Conservation (phyloP, 1,140 invertebrate genomes). For the Gonioctena quinquepunctata region DNA sequence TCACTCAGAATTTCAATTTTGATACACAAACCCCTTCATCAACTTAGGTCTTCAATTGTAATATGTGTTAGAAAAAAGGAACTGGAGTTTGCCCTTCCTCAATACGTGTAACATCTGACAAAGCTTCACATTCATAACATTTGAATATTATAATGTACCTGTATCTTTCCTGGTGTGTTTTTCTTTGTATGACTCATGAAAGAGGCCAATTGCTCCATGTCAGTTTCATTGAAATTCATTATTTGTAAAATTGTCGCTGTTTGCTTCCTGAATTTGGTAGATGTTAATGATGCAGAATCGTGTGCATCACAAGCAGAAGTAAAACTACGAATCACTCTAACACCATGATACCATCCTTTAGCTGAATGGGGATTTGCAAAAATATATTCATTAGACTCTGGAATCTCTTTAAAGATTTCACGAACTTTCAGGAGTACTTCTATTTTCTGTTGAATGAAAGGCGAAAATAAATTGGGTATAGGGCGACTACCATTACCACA, state of each 20-base stretch:
- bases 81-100: no score
- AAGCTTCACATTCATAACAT: no score
- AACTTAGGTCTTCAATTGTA: no score
- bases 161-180: background rate
- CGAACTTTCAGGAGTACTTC: background rate
- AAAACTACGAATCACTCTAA: slow-evolving; percentile 16
- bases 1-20: no score
- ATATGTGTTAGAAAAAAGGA: no score
- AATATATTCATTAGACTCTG: background rate
- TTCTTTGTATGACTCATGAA: slow-evolving; percentile 40
- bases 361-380: slow-evolving; percentile 5
- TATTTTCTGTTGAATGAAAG: background rate
- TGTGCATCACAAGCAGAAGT: no score
- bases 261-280: slow-evolving; percentile 32
- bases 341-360: slow-evolving; percentile 1
- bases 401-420: background rate
- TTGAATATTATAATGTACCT: no score
- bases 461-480: slow-evolving; percentile 29
- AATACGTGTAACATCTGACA: no score
- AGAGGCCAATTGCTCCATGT: slow-evolving; percentile 32
- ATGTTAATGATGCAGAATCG: no score
- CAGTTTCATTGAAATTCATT: slow-evolving; percentile 24
- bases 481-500: slow-evolving; percentile 31
- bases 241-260: slow-evolving; percentile 32
- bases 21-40: no score